Evolutionary conservation across 2,888 invertebrate genomes (phyloP).

Genomic region (Amphipyra berbera): DNA sequence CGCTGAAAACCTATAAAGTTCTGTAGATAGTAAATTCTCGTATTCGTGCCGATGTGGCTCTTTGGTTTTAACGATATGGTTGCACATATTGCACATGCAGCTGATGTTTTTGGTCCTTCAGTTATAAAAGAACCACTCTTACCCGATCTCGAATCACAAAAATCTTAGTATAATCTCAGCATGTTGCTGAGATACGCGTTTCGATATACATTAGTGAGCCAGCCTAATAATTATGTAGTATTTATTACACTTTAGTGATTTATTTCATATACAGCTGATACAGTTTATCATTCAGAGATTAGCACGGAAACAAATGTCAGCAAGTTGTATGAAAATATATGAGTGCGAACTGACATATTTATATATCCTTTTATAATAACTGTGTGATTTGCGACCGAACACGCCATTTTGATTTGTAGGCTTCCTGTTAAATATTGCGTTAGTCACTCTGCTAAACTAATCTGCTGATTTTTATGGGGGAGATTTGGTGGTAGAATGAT

Average conservation of each 20-base stretch:
- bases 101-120: too few species aligned
- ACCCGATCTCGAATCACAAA: too few species aligned
- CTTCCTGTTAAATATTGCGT: slow-evolving; percentile 23
- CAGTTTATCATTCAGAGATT: slow-evolving; percentile 26
- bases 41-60: too few species aligned
- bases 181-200: too few species aligned
- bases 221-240: background rate
- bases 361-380: slow-evolving; percentile 51
- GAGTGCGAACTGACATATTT: slow-evolving; percentile 39
- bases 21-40: too few species aligned
- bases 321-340: slow-evolving; percentile 23
- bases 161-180: too few species aligned
- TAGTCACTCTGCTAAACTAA: slow-evolving; percentile 3
- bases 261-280: slow-evolving; percentile 29
- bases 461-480: background rate
- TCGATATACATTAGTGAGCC: background rate
- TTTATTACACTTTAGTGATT: slow-evolving; percentile 12
- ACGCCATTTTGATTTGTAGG: slow-evolving; percentile 39
- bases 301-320: slow-evolving; percentile 43
- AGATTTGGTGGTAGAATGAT: background rate
- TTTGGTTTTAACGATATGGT: too few species aligned
- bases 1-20: too few species aligned
- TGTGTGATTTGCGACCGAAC: slow-evolving; percentile 39
- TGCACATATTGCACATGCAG: too few species aligned
- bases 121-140: too few species aligned